phyloP scores from a whole-genome alignment of 2,797 vertebrate genomes.

The Coracias cyanogaster region DNA sequence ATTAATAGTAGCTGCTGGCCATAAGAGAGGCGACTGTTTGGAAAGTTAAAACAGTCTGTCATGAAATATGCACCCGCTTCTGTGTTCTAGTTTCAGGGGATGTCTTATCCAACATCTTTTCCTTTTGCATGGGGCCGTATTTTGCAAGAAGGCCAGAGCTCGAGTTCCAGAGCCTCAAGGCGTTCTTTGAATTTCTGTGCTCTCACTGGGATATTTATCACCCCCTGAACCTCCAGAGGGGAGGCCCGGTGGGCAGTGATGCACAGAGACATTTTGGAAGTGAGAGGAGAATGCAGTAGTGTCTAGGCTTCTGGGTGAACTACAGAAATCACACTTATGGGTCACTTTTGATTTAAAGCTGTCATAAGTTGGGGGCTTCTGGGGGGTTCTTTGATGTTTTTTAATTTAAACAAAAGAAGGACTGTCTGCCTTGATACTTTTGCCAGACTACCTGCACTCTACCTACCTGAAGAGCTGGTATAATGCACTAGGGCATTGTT shows the following conservation, averaged over 20 bases:
- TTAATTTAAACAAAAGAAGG: neutral
- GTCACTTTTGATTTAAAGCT: neutral
- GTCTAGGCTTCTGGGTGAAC: neutral
- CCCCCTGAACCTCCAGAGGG: neutral
- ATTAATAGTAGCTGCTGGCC: slow-evolving; percentile 60
- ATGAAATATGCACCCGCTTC: slow-evolving; percentile 47
- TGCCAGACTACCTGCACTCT: neutral
- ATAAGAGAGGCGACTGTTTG: slow-evolving; percentile 21
- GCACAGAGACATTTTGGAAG: neutral
- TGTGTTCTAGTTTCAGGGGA: slow-evolving; percentile 4
- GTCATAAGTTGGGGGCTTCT: neutral
- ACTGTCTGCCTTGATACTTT: neutral
- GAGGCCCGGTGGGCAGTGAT: neutral
- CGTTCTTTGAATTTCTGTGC: neutral
- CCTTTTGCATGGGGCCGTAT: neutral
- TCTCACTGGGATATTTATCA: neutral
- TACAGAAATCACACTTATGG: neutral
- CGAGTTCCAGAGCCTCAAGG: neutral
- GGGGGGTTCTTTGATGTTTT: no score
- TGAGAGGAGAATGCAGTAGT: neutral
- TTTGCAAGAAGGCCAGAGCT: neutral
- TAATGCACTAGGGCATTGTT: neutral
- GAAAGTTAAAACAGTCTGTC: slow-evolving; percentile 37
- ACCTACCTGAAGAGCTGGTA: neutral
- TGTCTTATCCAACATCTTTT: neutral